Percentiles rank a stretch among this genome's conserved stretches.
Conservation (phyloP, 2,797 vertebrate species). For the Spinus olivaceus region DNA sequence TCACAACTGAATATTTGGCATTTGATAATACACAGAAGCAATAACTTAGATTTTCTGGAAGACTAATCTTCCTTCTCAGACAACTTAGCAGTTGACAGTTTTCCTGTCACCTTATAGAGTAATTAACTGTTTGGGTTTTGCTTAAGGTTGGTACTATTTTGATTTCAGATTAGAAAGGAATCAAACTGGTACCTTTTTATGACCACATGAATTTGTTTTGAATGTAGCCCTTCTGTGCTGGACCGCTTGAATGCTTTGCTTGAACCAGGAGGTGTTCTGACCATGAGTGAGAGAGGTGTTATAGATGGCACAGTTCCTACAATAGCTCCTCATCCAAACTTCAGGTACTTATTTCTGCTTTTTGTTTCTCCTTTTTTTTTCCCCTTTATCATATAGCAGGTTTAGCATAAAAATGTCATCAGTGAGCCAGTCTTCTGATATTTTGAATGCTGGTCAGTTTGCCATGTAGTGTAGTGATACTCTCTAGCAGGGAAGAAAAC, state of each 20-base stretch:
- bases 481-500: neutral
- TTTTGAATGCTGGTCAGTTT: neutral
- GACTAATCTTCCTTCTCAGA: neutral
- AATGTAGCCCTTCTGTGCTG: conserved; percentile 90
- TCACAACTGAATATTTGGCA: neutral
- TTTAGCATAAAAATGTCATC: neutral
- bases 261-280: conserved; percentile 90
- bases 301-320: conserved; percentile 88
- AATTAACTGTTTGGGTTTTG: neutral
- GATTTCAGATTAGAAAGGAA: neutral
- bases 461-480: neutral
- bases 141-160: neutral
- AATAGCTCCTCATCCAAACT: conserved; percentile 89
- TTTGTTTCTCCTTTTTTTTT: neutral
- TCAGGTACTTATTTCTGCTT: conserved; percentile 81
- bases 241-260: conserved; percentile 95
- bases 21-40: neutral
- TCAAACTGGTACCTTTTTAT: neutral
- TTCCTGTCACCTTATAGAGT: neutral
- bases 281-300: conserved; percentile 91
- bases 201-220: neutral
- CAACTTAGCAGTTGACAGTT: neutral
- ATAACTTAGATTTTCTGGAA: neutral
- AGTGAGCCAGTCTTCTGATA: neutral
- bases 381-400: accelerated